A percentile compares a stretch with the other conserved stretches of the same genome.
phyloP scores from a whole-genome alignment of 2,797 vertebrate species.

The Sebastes melanostomus region DNA sequence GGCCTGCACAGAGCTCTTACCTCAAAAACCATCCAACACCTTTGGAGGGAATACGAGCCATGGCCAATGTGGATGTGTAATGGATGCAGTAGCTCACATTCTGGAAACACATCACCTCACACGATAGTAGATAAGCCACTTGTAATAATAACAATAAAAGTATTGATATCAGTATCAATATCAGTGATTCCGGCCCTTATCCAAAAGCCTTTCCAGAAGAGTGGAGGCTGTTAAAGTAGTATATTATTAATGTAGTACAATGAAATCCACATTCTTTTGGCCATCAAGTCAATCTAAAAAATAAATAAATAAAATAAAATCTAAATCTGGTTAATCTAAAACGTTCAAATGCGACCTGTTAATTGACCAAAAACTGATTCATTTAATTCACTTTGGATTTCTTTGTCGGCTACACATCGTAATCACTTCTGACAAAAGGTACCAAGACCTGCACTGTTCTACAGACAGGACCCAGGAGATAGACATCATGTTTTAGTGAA shows the following conservation, averaged over 20 bases:
- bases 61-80: background rate
- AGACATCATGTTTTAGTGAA: constrained; percentile 74
- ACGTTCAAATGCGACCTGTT: background rate
- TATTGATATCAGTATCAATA: background rate
- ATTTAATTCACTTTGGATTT: constrained; percentile 14
- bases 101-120: background rate
- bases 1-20: background rate
- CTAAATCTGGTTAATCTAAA: background rate
- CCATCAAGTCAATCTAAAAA: background rate
- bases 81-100: background rate
- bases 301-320: background rate
- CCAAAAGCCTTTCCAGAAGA: background rate
- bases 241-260: background rate
- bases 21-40: background rate
- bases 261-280: background rate
- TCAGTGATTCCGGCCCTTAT: background rate
- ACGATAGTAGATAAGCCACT: background rate
- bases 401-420: constrained; percentile 41
- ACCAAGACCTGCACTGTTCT: constrained; percentile 57
- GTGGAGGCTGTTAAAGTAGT: background rate
- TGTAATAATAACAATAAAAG: background rate
- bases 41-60: background rate
- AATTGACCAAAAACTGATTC: constrained; percentile 3
- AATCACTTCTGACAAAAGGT: constrained; percentile 66
- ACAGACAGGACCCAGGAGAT: constrained; percentile 69